Evolutionary conservation across 2,888 invertebrate genomes (phyloP).

Genomic region (Chrysomela aeneicollis): DNA sequence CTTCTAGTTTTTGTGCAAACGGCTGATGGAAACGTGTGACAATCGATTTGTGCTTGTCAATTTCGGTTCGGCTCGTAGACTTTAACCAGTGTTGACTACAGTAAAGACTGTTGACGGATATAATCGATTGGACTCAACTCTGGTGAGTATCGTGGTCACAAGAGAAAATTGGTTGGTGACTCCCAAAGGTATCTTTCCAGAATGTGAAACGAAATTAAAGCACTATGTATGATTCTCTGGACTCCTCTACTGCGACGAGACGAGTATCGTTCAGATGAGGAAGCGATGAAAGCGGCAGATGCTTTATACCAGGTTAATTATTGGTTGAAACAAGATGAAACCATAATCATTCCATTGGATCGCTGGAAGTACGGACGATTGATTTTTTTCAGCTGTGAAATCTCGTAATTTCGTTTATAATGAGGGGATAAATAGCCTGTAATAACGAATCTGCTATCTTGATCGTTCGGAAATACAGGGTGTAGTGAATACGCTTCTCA

Average conservation of each 20-base stretch:
- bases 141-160: conserved; percentile 17
- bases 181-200: background rate
- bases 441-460: too few relatives aligned
- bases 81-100: background rate
- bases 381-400: too few relatives aligned
- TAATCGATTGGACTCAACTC: conserved; percentile 16
- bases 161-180: background rate
- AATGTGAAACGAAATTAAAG: background rate
- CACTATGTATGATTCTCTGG: background rate
- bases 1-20: background rate
- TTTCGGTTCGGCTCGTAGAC: background rate
- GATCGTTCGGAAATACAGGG: too few relatives aligned
- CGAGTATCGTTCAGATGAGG: background rate
- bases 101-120: background rate
- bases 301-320: background rate
- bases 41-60: background rate
- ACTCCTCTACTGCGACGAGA: background rate
- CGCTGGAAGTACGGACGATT: too few relatives aligned
- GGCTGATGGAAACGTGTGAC: background rate
- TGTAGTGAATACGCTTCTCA: too few relatives aligned
- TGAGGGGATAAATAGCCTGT: too few relatives aligned
- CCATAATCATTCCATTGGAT: too few relatives aligned
- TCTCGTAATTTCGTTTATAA: too few relatives aligned
- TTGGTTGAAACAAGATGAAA: too few relatives aligned
- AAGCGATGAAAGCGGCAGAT: background rate